Base-by-base conservation (phyloP, 2,797 vertebrate genomes). In the Muscicapa comitata region DNA sequence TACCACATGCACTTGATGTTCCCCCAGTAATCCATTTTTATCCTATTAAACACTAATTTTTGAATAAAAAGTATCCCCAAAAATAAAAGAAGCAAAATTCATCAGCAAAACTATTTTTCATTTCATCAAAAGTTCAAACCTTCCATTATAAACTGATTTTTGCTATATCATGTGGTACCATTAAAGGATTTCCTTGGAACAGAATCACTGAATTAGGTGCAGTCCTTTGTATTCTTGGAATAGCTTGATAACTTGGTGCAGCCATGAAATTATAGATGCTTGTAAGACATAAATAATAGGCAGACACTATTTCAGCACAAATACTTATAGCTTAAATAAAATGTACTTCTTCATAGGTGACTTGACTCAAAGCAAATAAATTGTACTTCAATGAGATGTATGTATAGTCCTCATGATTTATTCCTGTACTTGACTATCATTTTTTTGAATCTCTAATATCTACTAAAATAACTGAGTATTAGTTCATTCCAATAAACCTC, bases 301-400 rank as follows among this genome's bases (percentile, higher is more conserved):
- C 28, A 58, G 68, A 38, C 40, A 88, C 21, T 78, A 23, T 55
- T 93, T 90, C 78, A 90, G 48, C 61, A 54, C 35, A 94, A 91
- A 73, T 76, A 92, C 42, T 88, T 94, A 28, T 35, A 93, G 50
- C 37, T 93, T 50, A 92, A 94, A 92, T 93, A 90, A 95, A 90
- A 86, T 68, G 75, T 83, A 72, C 43, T 91, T 51, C 55, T 76
- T 13, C 67, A 15, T 84, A 6, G 62, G 17, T 89, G 55, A 86
- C 55, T 95, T 89, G 57, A 84, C 54, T 95, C 57, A 89, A 29
- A 70, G 37, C n/a, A 94, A 93, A 88, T 65, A 94, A 81, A 91
- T 43, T 79, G 13, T 50, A 79, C 43, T 86, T 42, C 6, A 10
- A 13, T 91, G 81, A 89, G 65, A 85, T 43, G 19, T 78, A 72